Base-by-base conservation (phyloP, 37 sponge, comb jelly and placozoan genomes). In the Eunapius fragilis region DNA sequence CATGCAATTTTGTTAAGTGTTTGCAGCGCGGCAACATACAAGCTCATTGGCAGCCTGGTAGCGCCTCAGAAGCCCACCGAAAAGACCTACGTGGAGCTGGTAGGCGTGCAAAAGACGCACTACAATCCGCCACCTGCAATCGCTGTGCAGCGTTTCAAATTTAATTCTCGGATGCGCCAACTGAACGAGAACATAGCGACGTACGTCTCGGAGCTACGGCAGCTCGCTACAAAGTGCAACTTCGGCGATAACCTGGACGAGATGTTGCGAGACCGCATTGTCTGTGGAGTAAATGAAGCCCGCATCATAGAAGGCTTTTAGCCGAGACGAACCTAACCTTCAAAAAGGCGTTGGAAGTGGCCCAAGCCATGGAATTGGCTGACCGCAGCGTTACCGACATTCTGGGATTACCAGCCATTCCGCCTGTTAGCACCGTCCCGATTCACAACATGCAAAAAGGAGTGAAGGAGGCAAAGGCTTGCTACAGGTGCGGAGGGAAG, bases 111-210 rank as follows among this genome's bases (percentile, higher is more conserved):
- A 5, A 26, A 25, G 28, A 77, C 5, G 0, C 78, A 85, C 78
- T 41, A 3, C 41, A 41, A 41, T 41, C 41, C 6, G 41, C 41
- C 41, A 6, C 84, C 80, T 24, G 73, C 75, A 0, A 37, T 35
- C 23, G 73, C 78, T 33, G 36, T 84, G 31, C 45, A 89, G 80
- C 79, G 82, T 2, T 87, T 74, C 76, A 81, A 72, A 68, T 87
- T 87, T 28, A 33, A 80, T 25, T 31, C 33, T 68, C 49, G 85
- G 22, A 80, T 28, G 22, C 79, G 79, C 19, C n/a, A 84, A 41
- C 80, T 10, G 19, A 80, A 38, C 22, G 84, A 83, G 32, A 72
- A 84, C 69, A 74, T 89, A 2, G 72, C 84, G 0, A 49, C 30
- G 3, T 89, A 77, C 76, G 47, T 85, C n/a, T 80, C 81, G 9